Conservation (phyloP, 2,797 vertebrate genomes). For the Hippoglossus hippoglossus region DNA sequence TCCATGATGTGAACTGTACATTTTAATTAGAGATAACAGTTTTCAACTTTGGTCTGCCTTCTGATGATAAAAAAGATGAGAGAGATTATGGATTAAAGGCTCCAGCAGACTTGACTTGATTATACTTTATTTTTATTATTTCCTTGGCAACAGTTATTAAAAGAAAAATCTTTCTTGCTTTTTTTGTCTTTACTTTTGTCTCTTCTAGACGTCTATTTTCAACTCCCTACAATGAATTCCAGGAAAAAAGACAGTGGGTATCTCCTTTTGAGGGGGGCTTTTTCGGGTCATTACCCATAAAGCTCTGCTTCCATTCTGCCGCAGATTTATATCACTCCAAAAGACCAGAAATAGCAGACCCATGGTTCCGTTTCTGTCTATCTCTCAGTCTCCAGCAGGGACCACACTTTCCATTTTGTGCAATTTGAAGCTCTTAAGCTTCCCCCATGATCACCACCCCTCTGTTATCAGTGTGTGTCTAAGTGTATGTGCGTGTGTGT, state of each 20-base stretch:
- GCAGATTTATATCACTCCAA: constrained; percentile 57
- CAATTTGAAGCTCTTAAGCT: constrained; percentile 75
- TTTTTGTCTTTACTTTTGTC: background rate
- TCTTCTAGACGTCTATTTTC: constrained; percentile 17
- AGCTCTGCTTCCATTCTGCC: constrained; percentile 47
- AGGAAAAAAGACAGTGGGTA: constrained; percentile 22
- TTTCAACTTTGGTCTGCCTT: too few relatives aligned
- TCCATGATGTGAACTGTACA: too few relatives aligned
- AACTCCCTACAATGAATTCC: constrained; percentile 6
- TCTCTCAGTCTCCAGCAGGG: constrained; percentile 65
- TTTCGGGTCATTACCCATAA: constrained; percentile 64
- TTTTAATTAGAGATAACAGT: too few relatives aligned
- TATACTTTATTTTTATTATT: too few relatives aligned
- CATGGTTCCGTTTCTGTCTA: constrained; percentile 42
- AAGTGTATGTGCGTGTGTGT: constrained; percentile 22
- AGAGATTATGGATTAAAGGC: too few relatives aligned
- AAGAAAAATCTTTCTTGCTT: too few relatives aligned
- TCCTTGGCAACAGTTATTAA: too few relatives aligned
- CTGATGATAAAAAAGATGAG: too few relatives aligned
- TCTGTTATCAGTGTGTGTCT: constrained; percentile 44
- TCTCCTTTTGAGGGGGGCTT: constrained; percentile 46
- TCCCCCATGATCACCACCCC: constrained; percentile 52
- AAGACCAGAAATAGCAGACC: constrained; percentile 56
- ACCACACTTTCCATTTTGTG: constrained; percentile 72
- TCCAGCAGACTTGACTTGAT: too few relatives aligned